A percentile compares a stretch with the other conserved stretches of the same genome.
Conservation (phyloP, 2,888 invertebrate species). For the Heterodera filipjevi region DNA sequence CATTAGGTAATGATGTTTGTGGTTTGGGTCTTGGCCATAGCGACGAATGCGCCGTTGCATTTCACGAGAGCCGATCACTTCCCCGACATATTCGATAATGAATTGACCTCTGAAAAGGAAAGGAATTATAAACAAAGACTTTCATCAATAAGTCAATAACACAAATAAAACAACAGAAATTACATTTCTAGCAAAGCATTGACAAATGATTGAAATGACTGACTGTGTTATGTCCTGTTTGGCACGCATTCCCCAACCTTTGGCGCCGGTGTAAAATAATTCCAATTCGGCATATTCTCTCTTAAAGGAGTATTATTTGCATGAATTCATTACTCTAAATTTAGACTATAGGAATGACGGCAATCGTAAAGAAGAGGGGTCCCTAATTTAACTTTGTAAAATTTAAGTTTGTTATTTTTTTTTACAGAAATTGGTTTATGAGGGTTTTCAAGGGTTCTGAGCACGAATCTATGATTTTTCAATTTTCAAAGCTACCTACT, state of each 20-base stretch:
- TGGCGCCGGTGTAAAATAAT: slow-evolving; percentile 78
- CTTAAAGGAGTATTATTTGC: slow-evolving; percentile 33
- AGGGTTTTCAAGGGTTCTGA: too few species aligned
- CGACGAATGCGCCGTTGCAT: slow-evolving; percentile 84
- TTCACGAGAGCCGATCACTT: slow-evolving; percentile 88
- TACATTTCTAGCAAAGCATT: background rate
- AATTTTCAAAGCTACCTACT: background rate
- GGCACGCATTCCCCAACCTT: slow-evolving; percentile 90
- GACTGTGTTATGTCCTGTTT: slow-evolving; percentile 76
- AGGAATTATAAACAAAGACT: too few species aligned
- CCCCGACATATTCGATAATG: slow-evolving; percentile 97
- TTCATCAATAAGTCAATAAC: too few species aligned
- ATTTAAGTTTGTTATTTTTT: too few species aligned
- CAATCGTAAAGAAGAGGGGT: too few species aligned
- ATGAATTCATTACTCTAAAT: too few species aligned
- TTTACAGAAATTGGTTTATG: too few species aligned
- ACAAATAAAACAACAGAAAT: background rate
- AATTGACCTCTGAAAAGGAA: slow-evolving; percentile 79
- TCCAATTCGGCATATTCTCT: slow-evolving; percentile 76
- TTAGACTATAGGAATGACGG: too few species aligned
- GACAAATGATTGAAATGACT: slow-evolving; percentile 64
- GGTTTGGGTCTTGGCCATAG: slow-evolving; percentile 74
- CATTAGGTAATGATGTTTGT: slow-evolving; percentile 56
- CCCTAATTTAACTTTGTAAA: too few species aligned
- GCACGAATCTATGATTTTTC: background rate